Evolutionary conservation across 2,888 invertebrate genomes (phyloP).

Genomic region (Chesias legatella): DNA sequence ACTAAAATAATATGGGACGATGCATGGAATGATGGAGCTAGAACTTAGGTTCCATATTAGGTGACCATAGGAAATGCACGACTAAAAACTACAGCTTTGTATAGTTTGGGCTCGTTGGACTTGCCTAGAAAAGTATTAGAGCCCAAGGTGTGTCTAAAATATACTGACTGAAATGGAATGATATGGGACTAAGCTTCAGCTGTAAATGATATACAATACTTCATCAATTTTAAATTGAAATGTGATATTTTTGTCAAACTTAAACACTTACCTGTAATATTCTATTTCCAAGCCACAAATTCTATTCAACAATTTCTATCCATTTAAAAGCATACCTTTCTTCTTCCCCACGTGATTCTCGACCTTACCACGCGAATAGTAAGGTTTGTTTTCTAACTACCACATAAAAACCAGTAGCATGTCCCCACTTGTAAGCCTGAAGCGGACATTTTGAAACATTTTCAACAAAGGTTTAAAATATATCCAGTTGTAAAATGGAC

Average conservation of each 20-base stretch:
- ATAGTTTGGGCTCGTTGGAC: no score
- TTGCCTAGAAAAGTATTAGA: no score
- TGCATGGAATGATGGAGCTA: no score
- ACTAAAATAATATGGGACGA: no score
- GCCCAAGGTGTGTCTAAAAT: no score
- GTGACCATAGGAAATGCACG: no score
- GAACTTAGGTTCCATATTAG: no score
- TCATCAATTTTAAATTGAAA: neutral
- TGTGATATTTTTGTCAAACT: neutral
- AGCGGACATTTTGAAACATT: conserved; percentile 12
- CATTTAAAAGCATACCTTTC: conserved; percentile 5
- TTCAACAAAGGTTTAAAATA: conserved; percentile 15
- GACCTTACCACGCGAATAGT: neutral
- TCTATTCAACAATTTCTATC: conserved; percentile 5
- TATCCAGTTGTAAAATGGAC: conserved; percentile 5
- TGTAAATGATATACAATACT: no score
- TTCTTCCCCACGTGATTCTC: neutral
- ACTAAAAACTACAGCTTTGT: no score
- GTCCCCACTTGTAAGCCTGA: conserved; percentile 4
- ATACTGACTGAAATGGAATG: no score
- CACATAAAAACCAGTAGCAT: neutral
- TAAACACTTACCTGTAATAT: conserved; percentile 1
- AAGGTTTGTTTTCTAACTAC: neutral
- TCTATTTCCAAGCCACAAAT: conserved; percentile 6
- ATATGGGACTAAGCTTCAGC: no score